Evolutionary conservation across 2,797 vertebrate species (phyloP), one percentile per base, ranked within the genome.

Genomic region (Sandelia bainsii): DNA sequence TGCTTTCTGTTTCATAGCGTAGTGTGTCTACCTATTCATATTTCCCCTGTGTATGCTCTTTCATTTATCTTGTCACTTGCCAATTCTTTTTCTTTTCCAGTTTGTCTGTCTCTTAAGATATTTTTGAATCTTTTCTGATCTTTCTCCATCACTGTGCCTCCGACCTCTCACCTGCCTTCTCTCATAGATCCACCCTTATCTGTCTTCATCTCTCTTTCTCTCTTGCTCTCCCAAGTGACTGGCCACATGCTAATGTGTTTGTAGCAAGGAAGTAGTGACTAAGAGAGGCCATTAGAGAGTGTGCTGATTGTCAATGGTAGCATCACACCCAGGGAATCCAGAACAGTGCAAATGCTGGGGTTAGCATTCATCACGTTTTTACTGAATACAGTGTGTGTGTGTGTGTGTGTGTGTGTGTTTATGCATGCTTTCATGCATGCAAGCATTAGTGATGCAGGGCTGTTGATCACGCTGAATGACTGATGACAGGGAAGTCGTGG

Each of bases 391-490:
- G 3, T n/a, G 19, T 46, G 17, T n/a, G 19, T 8, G 17, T 42
- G 54, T 40, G 10, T 42, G 22, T 39, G 51, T 45, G 16, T 51
- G 17, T 45, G 27, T 42, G 23, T 53, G 22, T 34, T 32, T 11
- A 19, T 72, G 52, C 49, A 16, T 27, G 54, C 54, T 29, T 37
- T 34, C 42, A 61, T 69, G 60, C 42, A 12, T 44, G 66, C 9
- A 1, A 52, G 60, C 17, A 14, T 92, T 78, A 88, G 90, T 91
- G 91, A 90, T 91, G 70, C 71, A 90, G 57, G 14, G 72, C 62
- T 85, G 82, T 89, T 92, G 87, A 92, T 92, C 87, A 85, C 73
- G 51, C 79, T 93, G 72, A 91, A 93, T 93, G 92, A 93, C 92
- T 93, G 85, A 94, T 94, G 90, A 83, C 83, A 82, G 69, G 52